These are phyloP conservation scores for Hydriomena furcata DNA, from an alignment of 2,888 invertebrate species.

Conservation along the genomic window DNA sequence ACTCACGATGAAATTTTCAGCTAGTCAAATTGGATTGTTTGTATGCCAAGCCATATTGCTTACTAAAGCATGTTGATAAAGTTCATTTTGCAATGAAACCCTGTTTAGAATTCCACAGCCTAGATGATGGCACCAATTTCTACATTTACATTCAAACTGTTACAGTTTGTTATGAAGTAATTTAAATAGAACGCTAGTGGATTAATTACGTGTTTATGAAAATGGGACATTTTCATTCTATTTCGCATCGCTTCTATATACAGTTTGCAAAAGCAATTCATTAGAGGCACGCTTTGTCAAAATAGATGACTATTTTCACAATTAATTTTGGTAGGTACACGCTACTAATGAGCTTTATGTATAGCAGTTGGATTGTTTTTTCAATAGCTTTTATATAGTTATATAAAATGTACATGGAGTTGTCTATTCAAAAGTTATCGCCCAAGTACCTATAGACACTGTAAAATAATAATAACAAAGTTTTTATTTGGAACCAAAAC, in stretches of 20 bases:
- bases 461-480: too few species aligned
- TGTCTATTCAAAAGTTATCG: too few species aligned
- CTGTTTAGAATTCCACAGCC: not conserved
- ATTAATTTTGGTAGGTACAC: too few species aligned
- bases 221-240: constrained; percentile 12
- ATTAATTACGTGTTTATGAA: constrained; percentile 18
- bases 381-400: too few species aligned
- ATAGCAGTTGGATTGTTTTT: too few species aligned
- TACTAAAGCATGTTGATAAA: not conserved
- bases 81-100: not conserved
- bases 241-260: constrained; percentile 2
- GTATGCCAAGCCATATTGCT: not conserved
- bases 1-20: too few species aligned
- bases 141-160: constrained; percentile 8
- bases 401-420: too few species aligned
- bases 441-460: too few species aligned
- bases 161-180: constrained; percentile 21
- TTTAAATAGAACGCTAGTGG: constrained; percentile 15
- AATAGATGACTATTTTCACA: too few species aligned
- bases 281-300: not conserved
- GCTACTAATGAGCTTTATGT: too few species aligned
- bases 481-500: too few species aligned
- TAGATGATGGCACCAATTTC: constrained; percentile 13
- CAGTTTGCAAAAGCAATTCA: constrained; percentile 5
- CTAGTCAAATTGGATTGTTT: not conserved